These are phyloP conservation scores for Cygnus olor DNA, from an alignment of 2,797 vertebrate species.

Conservation along the genomic window DNA sequence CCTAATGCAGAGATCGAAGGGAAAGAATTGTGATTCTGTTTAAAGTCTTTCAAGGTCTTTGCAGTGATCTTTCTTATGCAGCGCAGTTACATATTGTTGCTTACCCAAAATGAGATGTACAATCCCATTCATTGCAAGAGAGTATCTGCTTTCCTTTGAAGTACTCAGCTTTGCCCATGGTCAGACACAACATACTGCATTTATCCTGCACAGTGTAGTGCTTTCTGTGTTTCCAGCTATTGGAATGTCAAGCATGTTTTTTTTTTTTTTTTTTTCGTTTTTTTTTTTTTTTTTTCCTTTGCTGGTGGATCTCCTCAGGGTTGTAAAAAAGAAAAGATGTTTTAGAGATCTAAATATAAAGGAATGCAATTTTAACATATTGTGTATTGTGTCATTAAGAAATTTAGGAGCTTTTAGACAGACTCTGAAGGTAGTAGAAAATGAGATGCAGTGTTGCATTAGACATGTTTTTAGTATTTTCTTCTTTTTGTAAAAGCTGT, in stretches of 20 bases:
- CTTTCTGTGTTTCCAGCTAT: background rate
- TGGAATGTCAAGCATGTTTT: constrained; percentile 2
- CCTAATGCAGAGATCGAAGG: background rate
- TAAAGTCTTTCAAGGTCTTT: background rate
- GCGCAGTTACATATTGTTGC: fast-evolving
- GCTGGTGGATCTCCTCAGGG: constrained; percentile 37
- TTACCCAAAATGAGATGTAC: background rate
- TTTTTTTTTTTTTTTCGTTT: background rate
- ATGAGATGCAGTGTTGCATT: constrained; percentile 84
- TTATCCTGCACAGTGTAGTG: background rate
- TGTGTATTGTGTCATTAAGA: constrained; percentile 83
- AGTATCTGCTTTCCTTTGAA: background rate
- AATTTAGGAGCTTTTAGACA: constrained; percentile 83
- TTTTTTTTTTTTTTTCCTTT: background rate
- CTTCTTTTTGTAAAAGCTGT: constrained; percentile 85
- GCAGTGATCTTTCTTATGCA: background rate
- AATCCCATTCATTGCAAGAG: background rate
- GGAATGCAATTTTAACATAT: constrained; percentile 80
- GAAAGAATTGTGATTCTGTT: background rate
- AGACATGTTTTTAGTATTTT: constrained; percentile 85
- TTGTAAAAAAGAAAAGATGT: constrained; percentile 71
- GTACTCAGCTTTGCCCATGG: background rate
- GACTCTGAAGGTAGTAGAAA: constrained; percentile 79
- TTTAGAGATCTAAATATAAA: constrained; percentile 80
- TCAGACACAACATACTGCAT: background rate